A percentile compares a stretch with the other conserved stretches of the same genome.
Conservation (phyloP, 2,888 invertebrate genomes). For the Polydrusus tereticollis region DNA sequence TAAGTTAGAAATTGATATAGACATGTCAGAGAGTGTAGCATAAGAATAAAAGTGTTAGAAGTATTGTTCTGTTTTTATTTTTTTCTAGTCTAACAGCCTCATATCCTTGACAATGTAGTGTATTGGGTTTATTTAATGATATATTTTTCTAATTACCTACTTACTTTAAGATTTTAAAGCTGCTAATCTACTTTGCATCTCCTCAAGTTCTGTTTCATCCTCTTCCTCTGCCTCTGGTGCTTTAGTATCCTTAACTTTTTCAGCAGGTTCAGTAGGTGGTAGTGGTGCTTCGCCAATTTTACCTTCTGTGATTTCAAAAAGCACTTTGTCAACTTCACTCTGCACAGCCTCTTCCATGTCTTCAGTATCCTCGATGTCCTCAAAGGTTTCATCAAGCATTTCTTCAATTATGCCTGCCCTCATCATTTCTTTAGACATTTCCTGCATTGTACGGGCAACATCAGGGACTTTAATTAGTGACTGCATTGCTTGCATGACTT, state of each 20-base stretch:
- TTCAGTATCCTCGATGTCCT: constrained; percentile 90
- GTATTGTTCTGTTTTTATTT: neutral
- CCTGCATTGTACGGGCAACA: constrained; percentile 95
- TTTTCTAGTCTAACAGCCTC: too few relatives aligned
- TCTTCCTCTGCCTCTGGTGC: constrained; percentile 69
- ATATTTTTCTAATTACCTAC: constrained; percentile 1
- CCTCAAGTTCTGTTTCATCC: constrained; percentile 84
- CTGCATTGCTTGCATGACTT: constrained; percentile 99
- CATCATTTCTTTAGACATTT: constrained; percentile 99
- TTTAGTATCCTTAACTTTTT: constrained; percentile 73
- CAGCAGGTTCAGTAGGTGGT: constrained; percentile 69
- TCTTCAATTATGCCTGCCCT: constrained; percentile 98
- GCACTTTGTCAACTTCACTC: constrained; percentile 76
- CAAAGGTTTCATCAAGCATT: constrained; percentile 98
- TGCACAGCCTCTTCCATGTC: constrained; percentile 97
- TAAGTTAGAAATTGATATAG: constrained; percentile 57
- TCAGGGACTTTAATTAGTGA: constrained; percentile 91
- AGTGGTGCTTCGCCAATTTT: constrained; percentile 92
- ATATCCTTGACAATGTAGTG: too few relatives aligned
- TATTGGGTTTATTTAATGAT: neutral
- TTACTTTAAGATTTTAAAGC: constrained; percentile 84
- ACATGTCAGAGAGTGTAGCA: constrained; percentile 35
- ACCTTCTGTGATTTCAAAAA: constrained; percentile 93
- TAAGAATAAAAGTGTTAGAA: constrained; percentile 23
- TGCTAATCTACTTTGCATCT: constrained; percentile 91